Evolutionary conservation across 2,888 invertebrate genomes (phyloP).

Genomic region (Apoda limacodes): DNA sequence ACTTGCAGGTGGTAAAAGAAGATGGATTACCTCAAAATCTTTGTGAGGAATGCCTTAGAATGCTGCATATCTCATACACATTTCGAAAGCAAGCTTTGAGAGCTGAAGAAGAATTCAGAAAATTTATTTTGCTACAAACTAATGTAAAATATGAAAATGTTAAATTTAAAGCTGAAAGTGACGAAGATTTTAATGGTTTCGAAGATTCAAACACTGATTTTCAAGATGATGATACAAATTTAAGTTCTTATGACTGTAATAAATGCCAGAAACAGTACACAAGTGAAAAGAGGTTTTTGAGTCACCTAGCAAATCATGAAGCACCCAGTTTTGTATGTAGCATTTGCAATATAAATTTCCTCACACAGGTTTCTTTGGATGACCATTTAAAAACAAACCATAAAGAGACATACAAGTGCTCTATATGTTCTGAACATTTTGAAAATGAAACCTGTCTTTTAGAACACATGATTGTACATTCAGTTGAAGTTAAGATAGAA

Average conservation of each 20-base stretch:
- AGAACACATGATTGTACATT: slow-evolving; percentile 21
- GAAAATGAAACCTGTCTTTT: slow-evolving; percentile 21
- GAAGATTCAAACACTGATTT: slow-evolving; percentile 14
- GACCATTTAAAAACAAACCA: slow-evolving; percentile 46
- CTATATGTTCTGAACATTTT: slow-evolving; percentile 24
- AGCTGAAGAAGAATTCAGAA: slow-evolving; percentile 38
- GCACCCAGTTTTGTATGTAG: slow-evolving; percentile 27
- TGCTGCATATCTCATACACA: slow-evolving; percentile 54
- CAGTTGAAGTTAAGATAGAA: slow-evolving; percentile 24
- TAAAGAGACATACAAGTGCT: slow-evolving; percentile 19
- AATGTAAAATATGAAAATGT: slow-evolving; percentile 26
- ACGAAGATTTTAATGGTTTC: slow-evolving; percentile 24
- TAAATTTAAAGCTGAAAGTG: slow-evolving; percentile 26
- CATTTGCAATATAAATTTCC: slow-evolving; percentile 38
- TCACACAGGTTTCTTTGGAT: slow-evolving; percentile 30
- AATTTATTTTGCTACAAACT: slow-evolving; percentile 22
- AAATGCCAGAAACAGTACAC: slow-evolving; percentile 58
- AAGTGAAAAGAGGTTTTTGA: slow-evolving; percentile 51
- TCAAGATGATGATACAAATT: slow-evolving; percentile 18
- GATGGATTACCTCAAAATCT: slow-evolving; percentile 73
- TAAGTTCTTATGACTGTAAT: slow-evolving; percentile 37
- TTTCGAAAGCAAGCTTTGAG: slow-evolving; percentile 42
- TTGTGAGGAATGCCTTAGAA: slow-evolving; percentile 64
- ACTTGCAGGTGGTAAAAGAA: slow-evolving; percentile 41
- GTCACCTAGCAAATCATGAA: slow-evolving; percentile 55